Base-by-base conservation (phyloP, 2,888 invertebrate species). In the Tenthredo livida region DNA sequence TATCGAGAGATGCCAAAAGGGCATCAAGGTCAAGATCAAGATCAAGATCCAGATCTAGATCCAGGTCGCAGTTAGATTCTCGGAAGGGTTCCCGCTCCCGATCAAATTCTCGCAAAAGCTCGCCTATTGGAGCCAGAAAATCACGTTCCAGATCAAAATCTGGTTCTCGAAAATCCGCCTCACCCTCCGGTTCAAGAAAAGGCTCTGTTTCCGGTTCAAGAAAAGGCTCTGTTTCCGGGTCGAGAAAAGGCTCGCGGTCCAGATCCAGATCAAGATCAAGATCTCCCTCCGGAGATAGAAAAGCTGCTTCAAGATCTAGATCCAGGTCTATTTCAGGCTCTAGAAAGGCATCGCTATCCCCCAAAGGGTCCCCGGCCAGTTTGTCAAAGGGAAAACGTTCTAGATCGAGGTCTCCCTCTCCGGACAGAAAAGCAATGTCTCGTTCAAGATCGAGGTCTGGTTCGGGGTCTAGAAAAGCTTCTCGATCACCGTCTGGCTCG, bases 171-270 rank as follows among this genome's bases (percentile, higher is more conserved):
- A 88, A 87, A 15, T 84, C 88, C 15, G 88, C 89, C 50, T 84
- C 86, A 6, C 85, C 87, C 5, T 47, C 86, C 3, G 25, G 50
- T 29, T 86, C 88, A 7, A 70, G 65, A 12, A 84, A 87, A 33
- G 87, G 88, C 73, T 93, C 92, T 1, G 89, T 88, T 33, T 91
- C 91, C 21, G 86, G 86, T 15, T 88, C 90, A 0, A 87, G 88
- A 77, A 89, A 88, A 17, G 87, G 87, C n/a, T 89, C 92, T 1
- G 89, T 88, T 33, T 91, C 91, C 21, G 86, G 86, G 17, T 88
- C 90, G 0, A 87, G 88, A 77, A 89, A 88, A 17, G 87, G 87
- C n/a, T 89, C n/a, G n/a, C n/a, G n/a, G n/a, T n/a, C 90, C 15
- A 85, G 87, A 12, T 92, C 89, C 70, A 77, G 86, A 61, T 89